Evolutionary conservation across 2,888 invertebrate species (phyloP).

Genomic region (Limnephilus auricula): DNA sequence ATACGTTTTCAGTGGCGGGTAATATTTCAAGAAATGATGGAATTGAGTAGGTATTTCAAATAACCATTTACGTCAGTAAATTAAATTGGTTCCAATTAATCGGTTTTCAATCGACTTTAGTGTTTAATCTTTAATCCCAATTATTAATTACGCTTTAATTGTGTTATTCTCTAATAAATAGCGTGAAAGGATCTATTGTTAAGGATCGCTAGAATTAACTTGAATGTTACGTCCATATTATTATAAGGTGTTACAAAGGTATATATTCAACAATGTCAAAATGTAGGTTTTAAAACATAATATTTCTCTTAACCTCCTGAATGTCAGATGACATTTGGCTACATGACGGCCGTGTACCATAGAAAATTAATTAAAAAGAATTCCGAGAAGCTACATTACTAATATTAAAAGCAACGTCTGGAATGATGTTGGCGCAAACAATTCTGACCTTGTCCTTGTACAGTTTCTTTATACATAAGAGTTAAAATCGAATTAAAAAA

Average conservation of each 20-base stretch:
- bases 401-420: too few relatives aligned
- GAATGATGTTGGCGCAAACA: too few relatives aligned
- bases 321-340: too few relatives aligned
- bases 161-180: neutral
- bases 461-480: too few relatives aligned
- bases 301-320: too few relatives aligned
- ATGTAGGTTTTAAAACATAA: too few relatives aligned
- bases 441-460: too few relatives aligned
- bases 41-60: neutral
- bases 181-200: neutral
- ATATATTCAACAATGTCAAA: too few relatives aligned
- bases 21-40: neutral
- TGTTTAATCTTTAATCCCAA: neutral
- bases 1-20: neutral
- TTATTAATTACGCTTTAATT: neutral
- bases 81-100: neutral
- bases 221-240: neutral
- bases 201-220: neutral
- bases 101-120: neutral
- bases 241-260: neutral
- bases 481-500: too few relatives aligned
- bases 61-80: neutral
- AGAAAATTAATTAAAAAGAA: too few relatives aligned
- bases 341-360: too few relatives aligned
- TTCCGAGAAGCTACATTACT: too few relatives aligned